Conservation (phyloP, 2,113 vertebrate genomes). For the Erythrocebus patas region DNA sequence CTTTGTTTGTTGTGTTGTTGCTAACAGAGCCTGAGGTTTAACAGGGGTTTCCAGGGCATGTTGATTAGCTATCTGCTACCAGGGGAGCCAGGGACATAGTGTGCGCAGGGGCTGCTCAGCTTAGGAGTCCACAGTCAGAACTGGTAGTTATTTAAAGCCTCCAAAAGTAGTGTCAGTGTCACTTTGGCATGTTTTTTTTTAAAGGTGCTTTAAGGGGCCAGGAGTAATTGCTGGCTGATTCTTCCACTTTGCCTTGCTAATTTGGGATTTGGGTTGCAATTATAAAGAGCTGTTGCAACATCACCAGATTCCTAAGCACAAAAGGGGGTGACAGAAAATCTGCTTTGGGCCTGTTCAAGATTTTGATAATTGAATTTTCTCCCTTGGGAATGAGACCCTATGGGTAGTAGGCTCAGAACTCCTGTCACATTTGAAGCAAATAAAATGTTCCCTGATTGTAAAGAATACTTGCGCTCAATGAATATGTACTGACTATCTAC, state of each 20-base stretch:
- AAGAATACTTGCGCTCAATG: not conserved
- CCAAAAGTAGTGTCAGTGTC: constrained; percentile 75
- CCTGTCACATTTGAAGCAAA: not conserved
- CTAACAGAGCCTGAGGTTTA: constrained; percentile 82
- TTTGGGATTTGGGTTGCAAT: constrained; percentile 78
- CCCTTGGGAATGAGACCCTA: not conserved
- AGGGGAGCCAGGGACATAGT: constrained; percentile 74
- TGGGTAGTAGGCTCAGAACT: not conserved
- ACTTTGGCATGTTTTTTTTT: constrained; percentile 78
- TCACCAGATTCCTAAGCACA: constrained; percentile 64
- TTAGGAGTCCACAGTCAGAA: constrained; percentile 34
- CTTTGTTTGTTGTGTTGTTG: constrained; percentile 86
- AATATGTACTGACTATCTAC: not conserved
- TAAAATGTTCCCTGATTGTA: not conserved
- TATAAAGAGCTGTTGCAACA: constrained; percentile 73
- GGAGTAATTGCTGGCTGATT: constrained; percentile 76
- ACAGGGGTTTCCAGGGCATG: constrained; percentile 82
- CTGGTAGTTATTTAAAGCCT: constrained; percentile 83
- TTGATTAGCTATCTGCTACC: constrained; percentile 80
- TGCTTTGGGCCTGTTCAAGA: not conserved
- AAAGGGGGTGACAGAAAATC: constrained; percentile 33
- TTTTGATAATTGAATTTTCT: constrained; percentile 28
- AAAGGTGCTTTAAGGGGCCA: constrained; percentile 79
- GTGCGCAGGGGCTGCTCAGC: constrained; percentile 61
- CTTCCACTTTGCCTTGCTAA: constrained; percentile 81